A percentile compares a stretch with the other conserved stretches of the same genome.
Evolutionary conservation across 2,797 vertebrate genomes (phyloP).

Genomic region (Acipenser ruthenus): DNA sequence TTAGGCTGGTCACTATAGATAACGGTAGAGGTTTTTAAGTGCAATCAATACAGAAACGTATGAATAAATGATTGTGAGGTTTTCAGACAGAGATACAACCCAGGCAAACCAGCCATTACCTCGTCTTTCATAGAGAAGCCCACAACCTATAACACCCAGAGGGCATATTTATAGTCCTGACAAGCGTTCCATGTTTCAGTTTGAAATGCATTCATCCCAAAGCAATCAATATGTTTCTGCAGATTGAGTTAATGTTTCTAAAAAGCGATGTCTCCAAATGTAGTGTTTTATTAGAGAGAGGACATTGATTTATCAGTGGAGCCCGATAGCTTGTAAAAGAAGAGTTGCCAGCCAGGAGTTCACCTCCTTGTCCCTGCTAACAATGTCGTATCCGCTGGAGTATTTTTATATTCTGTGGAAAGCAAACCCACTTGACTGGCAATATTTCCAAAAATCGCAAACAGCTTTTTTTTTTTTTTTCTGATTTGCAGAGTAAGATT

Average conservation of each 20-base stretch:
- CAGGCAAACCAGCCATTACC: not conserved
- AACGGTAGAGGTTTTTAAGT: no score
- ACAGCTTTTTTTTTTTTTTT: no score
- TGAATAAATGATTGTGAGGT: no score
- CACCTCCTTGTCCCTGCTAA: no score
- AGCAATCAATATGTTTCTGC: slow-evolving; percentile 6
- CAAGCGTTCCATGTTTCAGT: not conserved
- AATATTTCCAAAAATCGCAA: no score
- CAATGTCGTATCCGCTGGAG: no score
- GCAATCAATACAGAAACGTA: no score
- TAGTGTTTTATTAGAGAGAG: slow-evolving; percentile 1
- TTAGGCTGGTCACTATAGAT: no score
- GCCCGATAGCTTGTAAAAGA: not conserved
- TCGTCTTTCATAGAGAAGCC: not conserved
- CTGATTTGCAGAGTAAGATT: no score
- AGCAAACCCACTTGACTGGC: no score
- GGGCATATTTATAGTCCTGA: not conserved
- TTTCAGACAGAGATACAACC: no score
- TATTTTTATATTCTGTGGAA: no score
- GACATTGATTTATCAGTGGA: not conserved
- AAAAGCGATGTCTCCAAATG: not conserved
- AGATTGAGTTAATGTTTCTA: slow-evolving; percentile 4
- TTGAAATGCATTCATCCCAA: slow-evolving; percentile 4
- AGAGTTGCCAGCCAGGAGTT: not conserved
- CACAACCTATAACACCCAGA: not conserved